Percentiles rank a stretch among this genome's conserved stretches.
Conservation (phyloP, 2,888 invertebrate species). For the Magallana nippona region DNA sequence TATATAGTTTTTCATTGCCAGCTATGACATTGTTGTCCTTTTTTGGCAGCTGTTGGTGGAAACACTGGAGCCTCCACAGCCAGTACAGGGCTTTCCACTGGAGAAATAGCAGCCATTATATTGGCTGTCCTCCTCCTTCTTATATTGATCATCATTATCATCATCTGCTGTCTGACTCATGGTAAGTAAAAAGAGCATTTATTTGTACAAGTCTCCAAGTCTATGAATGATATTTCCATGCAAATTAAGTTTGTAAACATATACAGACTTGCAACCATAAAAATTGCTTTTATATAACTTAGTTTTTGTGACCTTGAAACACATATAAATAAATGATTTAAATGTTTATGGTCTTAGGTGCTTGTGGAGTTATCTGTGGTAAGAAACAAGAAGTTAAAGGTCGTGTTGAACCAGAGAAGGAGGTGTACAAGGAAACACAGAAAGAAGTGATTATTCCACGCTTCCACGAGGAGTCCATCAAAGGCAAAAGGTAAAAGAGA, state of each 20-base stretch:
- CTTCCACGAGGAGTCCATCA: slow-evolving; percentile 37
- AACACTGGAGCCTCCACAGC: slow-evolving; percentile 50
- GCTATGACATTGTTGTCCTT: neutral
- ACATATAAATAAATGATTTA: no score
- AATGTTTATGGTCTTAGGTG: slow-evolving; percentile 12
- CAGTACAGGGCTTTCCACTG: slow-evolving; percentile 50
- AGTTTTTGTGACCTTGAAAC: neutral
- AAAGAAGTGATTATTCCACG: slow-evolving; percentile 28
- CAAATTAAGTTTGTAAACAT: no score
- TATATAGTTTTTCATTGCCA: neutral
- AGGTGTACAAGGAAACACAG: slow-evolving; percentile 39
- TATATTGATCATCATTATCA: slow-evolving; percentile 50
- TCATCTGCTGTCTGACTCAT: slow-evolving; percentile 53
- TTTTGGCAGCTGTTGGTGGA: neutral
- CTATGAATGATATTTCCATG: no score
- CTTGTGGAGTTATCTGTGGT: slow-evolving; percentile 40
- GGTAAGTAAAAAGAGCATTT: slow-evolving; percentile 33
- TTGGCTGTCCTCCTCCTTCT: slow-evolving; percentile 52
- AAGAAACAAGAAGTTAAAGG: slow-evolving; percentile 41
- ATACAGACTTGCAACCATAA: no score
- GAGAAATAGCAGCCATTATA: slow-evolving; percentile 58
- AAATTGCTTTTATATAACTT: no score
- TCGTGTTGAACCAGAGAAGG: slow-evolving; percentile 41
- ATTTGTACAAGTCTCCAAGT: no score
- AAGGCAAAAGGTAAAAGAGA: slow-evolving; percentile 29